phyloP scores from a whole-genome alignment of 2,888 invertebrate species.

The Dendrolimus pini region DNA sequence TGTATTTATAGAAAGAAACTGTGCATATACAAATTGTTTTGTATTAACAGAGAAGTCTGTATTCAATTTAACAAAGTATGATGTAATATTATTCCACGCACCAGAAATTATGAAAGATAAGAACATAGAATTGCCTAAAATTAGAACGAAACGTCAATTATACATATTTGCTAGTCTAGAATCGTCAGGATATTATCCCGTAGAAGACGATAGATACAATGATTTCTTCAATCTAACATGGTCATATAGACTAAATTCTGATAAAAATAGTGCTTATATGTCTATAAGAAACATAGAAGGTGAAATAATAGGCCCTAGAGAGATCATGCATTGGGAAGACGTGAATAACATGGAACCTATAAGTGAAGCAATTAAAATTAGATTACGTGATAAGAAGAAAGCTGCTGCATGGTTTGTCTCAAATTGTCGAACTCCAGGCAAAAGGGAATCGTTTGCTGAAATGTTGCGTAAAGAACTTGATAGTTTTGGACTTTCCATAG shows the following conservation, averaged over 20 bases:
- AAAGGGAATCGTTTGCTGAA: slow-evolving; percentile 22
- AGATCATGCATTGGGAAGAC: slow-evolving; percentile 25
- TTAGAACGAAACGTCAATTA: slow-evolving; percentile 34
- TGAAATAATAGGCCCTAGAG: slow-evolving; percentile 29
- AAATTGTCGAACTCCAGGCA: slow-evolving; percentile 32
- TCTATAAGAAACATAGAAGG: slow-evolving; percentile 26
- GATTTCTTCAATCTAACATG: slow-evolving; percentile 46
- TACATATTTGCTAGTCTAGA: slow-evolving; percentile 40
- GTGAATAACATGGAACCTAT: slow-evolving; percentile 29
- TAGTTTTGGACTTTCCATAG: slow-evolving; percentile 20
- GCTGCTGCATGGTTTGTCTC: slow-evolving; percentile 42
- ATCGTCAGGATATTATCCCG: slow-evolving; percentile 38
- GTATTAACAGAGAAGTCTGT: slow-evolving; percentile 28
- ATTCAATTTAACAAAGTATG: slow-evolving; percentile 30
- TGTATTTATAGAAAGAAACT: slow-evolving; percentile 33
- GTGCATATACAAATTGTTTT: slow-evolving; percentile 41
- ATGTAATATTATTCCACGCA: slow-evolving; percentile 41
- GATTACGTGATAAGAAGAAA: slow-evolving; percentile 10
- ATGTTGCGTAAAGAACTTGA: slow-evolving; percentile 20
- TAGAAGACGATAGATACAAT: slow-evolving; percentile 25
- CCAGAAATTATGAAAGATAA: slow-evolving; percentile 23
- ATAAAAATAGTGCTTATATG: slow-evolving; percentile 38
- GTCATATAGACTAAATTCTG: slow-evolving; percentile 40
- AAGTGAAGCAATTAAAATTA: slow-evolving; percentile 8
- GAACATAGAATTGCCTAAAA: slow-evolving; percentile 17